Conservation (phyloP, 1,140 invertebrate genomes). For the Scaptomyza graminum region DNA sequence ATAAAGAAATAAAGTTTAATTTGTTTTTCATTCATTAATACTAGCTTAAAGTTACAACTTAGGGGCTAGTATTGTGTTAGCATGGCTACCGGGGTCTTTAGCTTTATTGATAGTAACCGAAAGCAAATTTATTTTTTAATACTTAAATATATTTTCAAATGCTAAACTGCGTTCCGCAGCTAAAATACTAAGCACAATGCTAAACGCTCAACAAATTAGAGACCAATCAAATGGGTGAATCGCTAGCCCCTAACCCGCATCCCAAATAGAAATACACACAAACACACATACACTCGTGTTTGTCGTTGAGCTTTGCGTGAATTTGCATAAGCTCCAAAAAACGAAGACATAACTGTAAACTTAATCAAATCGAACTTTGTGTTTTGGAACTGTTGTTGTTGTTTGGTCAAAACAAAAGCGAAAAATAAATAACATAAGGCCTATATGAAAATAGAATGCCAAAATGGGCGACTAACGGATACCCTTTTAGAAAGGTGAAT, state of each 20-base stretch:
- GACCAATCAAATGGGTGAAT: conserved; percentile 64
- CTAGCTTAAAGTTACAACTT: no score
- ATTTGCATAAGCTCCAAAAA: conserved; percentile 74
- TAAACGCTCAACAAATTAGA: conserved; percentile 51
- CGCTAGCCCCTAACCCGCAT: conserved; percentile 40
- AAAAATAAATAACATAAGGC: conserved; percentile 62
- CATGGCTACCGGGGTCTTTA: no score
- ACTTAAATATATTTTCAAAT: no score
- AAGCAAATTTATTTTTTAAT: no score
- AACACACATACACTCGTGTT: conserved; percentile 9
- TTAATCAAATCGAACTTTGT: conserved; percentile 57
- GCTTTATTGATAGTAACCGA: no score
- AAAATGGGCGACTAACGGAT: background rate
- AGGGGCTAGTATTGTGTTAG: no score
- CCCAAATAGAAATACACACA: conserved; percentile 3
- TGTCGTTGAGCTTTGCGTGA: conserved; percentile 63
- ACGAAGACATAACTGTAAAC: conserved; percentile 72
- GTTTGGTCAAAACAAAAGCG: conserved; percentile 49
- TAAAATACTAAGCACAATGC: no score
- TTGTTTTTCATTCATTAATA: no score
- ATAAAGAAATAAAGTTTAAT: no score
- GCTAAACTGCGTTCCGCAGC: no score
- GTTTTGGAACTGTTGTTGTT: conserved; percentile 10
- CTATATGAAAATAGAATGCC: background rate
- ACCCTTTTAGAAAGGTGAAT: conserved; percentile 2